Conservation (phyloP, 1,140 invertebrate species). For the Radopholus similis region DNA sequence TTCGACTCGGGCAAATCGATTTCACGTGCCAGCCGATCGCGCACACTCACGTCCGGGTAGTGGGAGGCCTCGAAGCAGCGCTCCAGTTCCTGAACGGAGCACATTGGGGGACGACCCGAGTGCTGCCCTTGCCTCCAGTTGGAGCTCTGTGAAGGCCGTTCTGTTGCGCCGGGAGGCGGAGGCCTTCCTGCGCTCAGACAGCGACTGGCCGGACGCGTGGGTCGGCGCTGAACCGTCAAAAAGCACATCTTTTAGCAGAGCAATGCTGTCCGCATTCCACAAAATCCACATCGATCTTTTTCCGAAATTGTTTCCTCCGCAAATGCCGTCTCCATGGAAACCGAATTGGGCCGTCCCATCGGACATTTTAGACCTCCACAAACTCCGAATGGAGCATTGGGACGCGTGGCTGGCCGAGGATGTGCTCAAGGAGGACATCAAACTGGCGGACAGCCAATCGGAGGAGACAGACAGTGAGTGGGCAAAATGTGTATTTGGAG, state of each 20-base stretch:
- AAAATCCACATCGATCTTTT: too few relatives aligned
- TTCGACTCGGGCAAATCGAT: slow-evolving; percentile 37
- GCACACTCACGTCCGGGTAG: slow-evolving; percentile 37
- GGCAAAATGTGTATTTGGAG: neutral
- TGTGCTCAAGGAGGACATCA: neutral
- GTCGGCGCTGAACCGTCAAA: neutral
- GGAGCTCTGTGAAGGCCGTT: slow-evolving; percentile 42
- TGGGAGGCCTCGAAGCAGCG: slow-evolving; percentile 39
- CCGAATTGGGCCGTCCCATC: too few relatives aligned
- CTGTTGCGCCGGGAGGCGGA: slow-evolving; percentile 27
- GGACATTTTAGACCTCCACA: too few relatives aligned
- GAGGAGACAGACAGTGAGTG: neutral
- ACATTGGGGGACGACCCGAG: neutral
- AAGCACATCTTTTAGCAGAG: neutral
- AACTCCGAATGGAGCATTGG: neutral
- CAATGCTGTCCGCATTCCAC: too few relatives aligned
- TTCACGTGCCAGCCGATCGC: slow-evolving; percentile 32
- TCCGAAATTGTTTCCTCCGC: too few relatives aligned
- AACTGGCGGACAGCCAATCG: neutral
- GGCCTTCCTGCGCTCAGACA: neutral
- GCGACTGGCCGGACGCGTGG: neutral
- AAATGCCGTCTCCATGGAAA: neutral
- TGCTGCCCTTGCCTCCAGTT: slow-evolving; percentile 26
- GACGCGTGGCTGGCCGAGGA: neutral
- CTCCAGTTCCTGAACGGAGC: slow-evolving; percentile 27